Conservation (phyloP, 2,888 invertebrate species). For the Eupithecia inturbata region DNA sequence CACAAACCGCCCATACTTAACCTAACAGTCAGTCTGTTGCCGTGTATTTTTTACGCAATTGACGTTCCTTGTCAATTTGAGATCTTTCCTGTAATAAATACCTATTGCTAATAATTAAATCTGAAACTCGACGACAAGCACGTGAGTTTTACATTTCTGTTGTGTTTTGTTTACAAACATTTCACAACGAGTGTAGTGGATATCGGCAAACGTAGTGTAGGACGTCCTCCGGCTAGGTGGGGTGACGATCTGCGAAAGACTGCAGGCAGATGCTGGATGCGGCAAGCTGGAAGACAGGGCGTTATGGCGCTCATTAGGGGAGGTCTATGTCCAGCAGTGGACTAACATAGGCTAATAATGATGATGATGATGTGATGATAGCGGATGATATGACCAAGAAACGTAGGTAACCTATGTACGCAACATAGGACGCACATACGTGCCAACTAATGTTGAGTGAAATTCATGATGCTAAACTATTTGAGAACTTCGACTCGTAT, state of each 20-base stretch:
- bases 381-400: not conserved
- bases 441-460: not conserved
- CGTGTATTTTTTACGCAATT: not conserved
- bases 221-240: too few relatives aligned
- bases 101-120: too few relatives aligned
- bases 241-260: too few relatives aligned
- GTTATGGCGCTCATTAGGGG: too few relatives aligned
- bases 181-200: not conserved
- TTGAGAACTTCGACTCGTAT: slow-evolving; percentile 7
- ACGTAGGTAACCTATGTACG: not conserved
- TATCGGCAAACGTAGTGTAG: too few relatives aligned
- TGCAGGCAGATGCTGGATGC: too few relatives aligned
- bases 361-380: too few relatives aligned
- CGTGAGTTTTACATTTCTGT: not conserved
- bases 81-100: too few relatives aligned
- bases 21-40: not conserved
- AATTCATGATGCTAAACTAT: slow-evolving; percentile 14
- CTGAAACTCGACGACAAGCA: not conserved
- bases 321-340: too few relatives aligned
- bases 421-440: not conserved
- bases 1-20: too few relatives aligned
- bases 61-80: not conserved
- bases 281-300: too few relatives aligned
- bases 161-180: not conserved
- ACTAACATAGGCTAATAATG: too few relatives aligned